Conservation (phyloP, 1,140 invertebrate species). For the Leptopilina boulardi region DNA sequence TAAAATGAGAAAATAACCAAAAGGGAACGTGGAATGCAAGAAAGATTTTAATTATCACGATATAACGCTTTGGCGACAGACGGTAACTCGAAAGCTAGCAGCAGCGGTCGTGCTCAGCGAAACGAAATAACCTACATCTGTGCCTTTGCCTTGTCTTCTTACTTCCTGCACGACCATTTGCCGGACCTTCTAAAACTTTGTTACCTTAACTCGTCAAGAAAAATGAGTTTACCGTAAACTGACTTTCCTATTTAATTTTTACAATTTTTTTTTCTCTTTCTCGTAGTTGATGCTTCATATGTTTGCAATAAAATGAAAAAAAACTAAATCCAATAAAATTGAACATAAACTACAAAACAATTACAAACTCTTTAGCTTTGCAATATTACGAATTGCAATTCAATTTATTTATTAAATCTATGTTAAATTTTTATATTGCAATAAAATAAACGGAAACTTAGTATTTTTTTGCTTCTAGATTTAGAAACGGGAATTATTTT, state of each 20-base stretch:
- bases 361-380: no score
- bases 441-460: no score
- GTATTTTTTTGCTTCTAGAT: no score
- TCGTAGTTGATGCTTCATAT: not conserved
- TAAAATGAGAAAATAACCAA: not conserved
- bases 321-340: no score
- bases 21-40: slow-evolving; percentile 1
- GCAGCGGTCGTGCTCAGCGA: slow-evolving; percentile 23
- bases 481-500: no score
- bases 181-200: slow-evolving; percentile 16
- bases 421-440: no score
- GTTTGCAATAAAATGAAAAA: no score
- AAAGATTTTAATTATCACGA: slow-evolving; percentile 21
- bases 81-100: slow-evolving; percentile 13
- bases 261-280: not conserved
- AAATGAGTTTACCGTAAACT: slow-evolving; percentile 7
- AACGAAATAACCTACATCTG: slow-evolving; percentile 31
- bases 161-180: slow-evolving; percentile 23
- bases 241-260: not conserved
- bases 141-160: slow-evolving; percentile 14
- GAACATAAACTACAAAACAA: no score
- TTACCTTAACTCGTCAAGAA: slow-evolving; percentile 18
- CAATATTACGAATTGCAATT: no score
- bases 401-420: no score
- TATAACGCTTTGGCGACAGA: slow-evolving; percentile 23